Percentiles rank a stretch among this genome's conserved stretches.
phyloP scores from a whole-genome alignment of 2,888 invertebrate species.

The Melanotus villosus region DNA sequence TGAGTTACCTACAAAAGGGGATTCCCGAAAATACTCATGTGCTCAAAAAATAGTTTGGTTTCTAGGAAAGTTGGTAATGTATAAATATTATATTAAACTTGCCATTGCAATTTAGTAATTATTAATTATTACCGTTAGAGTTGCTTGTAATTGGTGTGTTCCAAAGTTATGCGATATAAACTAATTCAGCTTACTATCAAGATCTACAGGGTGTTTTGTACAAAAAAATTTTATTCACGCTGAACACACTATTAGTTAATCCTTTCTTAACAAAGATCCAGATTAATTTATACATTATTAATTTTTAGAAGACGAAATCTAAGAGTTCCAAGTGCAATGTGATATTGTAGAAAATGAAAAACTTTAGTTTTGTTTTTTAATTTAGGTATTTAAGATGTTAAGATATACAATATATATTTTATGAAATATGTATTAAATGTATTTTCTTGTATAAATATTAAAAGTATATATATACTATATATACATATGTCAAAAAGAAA shows the following conservation, averaged over 20 bases:
- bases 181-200: too few relatives aligned
- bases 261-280: too few relatives aligned
- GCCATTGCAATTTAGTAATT: neutral
- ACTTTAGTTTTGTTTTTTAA: slow-evolving; percentile 46
- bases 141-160: too few relatives aligned
- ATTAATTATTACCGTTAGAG: too few relatives aligned
- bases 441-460: slow-evolving; percentile 57
- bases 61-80: slow-evolving; percentile 48
- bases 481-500: slow-evolving; percentile 42
- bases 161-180: too few relatives aligned
- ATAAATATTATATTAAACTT: slow-evolving; percentile 38
- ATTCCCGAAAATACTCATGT: slow-evolving; percentile 54
- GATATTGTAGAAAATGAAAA: slow-evolving; percentile 64
- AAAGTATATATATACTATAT: too few relatives aligned
- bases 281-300: slow-evolving; percentile 49
- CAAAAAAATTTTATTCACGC: too few relatives aligned
- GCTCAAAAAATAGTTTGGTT: slow-evolving; percentile 56
- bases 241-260: neutral
- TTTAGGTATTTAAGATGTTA: slow-evolving; percentile 49
- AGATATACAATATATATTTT: slow-evolving; percentile 64
- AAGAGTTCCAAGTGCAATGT: slow-evolving; percentile 65
- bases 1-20: slow-evolving; percentile 52
- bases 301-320: slow-evolving; percentile 50
- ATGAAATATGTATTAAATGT: slow-evolving; percentile 64
- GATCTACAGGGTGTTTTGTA: slow-evolving; percentile 30